These are phyloP conservation scores for Piliocolobus tephrosceles DNA, from an alignment of 2,113 vertebrate species.

Conservation along the genomic window DNA sequence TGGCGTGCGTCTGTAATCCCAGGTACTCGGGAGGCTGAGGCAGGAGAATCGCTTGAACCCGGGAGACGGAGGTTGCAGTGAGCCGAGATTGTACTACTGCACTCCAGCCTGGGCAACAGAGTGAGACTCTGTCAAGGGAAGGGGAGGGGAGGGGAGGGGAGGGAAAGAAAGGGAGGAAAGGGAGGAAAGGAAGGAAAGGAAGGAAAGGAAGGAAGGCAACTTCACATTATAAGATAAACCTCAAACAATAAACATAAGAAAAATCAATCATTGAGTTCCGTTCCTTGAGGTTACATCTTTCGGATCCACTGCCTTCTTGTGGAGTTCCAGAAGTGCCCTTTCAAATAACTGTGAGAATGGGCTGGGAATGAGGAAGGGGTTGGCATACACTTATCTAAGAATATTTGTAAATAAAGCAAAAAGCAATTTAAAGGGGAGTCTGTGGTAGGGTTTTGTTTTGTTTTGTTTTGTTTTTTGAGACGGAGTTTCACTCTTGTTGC, in stretches of 20 bases:
- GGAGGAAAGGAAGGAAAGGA: too few species aligned
- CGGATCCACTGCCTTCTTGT: not conserved
- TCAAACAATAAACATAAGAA: not conserved
- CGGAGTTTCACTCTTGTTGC: too few species aligned
- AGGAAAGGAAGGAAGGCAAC: not conserved
- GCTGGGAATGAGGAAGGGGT: not conserved
- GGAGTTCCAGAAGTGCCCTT: not conserved
- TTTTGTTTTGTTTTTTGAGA: too few species aligned
- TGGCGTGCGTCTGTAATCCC: too few species aligned
- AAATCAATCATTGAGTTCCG: not conserved
- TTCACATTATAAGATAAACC: not conserved
- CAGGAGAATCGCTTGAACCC: too few species aligned
- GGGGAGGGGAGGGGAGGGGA: too few species aligned
- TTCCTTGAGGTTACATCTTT: not conserved
- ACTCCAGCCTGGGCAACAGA: too few species aligned
- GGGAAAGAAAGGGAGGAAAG: too few species aligned
- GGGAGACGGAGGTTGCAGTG: too few species aligned
- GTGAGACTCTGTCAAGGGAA: too few species aligned
- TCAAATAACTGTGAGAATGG: not conserved
- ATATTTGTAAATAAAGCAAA: not conserved
- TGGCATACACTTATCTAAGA: not conserved
- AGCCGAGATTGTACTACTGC: too few species aligned
- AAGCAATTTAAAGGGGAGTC: not conserved
- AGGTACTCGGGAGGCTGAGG: too few species aligned
- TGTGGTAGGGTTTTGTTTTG: not conserved